Evolutionary conservation across 2,113 vertebrate species (phyloP).

Genomic region (Hymenochirus boettgeri): DNA sequence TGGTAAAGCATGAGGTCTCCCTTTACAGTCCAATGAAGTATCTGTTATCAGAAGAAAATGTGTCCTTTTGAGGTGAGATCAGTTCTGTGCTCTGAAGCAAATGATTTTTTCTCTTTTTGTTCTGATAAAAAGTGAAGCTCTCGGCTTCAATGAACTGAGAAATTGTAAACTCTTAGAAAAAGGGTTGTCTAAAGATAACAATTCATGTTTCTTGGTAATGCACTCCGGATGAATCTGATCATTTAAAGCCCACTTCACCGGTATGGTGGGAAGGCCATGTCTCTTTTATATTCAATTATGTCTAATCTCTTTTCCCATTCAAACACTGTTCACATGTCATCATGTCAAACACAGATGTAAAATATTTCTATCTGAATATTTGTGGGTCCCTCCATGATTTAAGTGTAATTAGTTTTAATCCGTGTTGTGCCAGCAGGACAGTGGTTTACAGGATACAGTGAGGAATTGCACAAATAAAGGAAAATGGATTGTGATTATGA

Average conservation of each 20-base stretch:
- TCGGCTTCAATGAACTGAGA: slow-evolving; percentile 98
- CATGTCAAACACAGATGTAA: slow-evolving; percentile 95
- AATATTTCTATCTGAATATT: slow-evolving; percentile 46
- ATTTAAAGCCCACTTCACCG: slow-evolving; percentile 81
- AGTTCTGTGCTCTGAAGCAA: slow-evolving; percentile 86
- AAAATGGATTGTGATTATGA: slow-evolving; percentile 44
- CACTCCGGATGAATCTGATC: slow-evolving; percentile 94
- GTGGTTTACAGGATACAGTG: slow-evolving; percentile 57
- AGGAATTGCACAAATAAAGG: slow-evolving; percentile 51
- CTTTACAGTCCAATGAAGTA: slow-evolving; percentile 70
- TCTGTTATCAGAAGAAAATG: slow-evolving; percentile 85
- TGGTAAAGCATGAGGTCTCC: slow-evolving; percentile 60
- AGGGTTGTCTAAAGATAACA: slow-evolving; percentile 95
- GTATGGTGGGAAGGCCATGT: slow-evolving; percentile 83
- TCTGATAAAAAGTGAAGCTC: slow-evolving; percentile 94
- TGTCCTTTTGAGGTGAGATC: slow-evolving; percentile 86
- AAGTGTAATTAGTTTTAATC: slow-evolving; percentile 62
- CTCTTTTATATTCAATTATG: slow-evolving; percentile 91
- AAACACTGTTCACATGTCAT: slow-evolving; percentile 78
- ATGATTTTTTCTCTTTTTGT: slow-evolving; percentile 88
- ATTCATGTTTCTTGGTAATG: slow-evolving; percentile 91
- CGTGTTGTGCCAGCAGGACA: slow-evolving; percentile 52
- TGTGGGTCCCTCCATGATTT: slow-evolving; percentile 47
- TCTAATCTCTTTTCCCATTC: slow-evolving; percentile 81
- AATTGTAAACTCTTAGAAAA: slow-evolving; percentile 98